Evolutionary conservation across 2,113 vertebrate genomes (phyloP), one percentile per base, ranked within the genome.

Genomic region (Pitta sordida): DNA sequence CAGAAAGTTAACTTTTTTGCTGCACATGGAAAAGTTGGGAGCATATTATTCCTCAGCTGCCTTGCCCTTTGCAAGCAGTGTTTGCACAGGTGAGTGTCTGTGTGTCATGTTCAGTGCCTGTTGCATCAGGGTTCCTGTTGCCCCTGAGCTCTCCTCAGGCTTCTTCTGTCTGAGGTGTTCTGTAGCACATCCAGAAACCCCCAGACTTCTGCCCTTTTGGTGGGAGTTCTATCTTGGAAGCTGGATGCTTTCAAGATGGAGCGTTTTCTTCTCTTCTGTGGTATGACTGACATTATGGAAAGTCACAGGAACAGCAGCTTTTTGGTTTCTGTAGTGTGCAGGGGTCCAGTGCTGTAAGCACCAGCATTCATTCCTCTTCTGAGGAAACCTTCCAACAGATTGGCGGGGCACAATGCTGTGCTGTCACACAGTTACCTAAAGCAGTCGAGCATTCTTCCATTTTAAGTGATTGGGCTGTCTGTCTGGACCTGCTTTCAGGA

Each of bases 401-500:
- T 23, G 76, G 12, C 43, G 63, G 85, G 46, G 29, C 13, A 0
- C 10, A 32, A 1, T 18, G 59, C 58, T 3, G 18, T 70, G 36
- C 36, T 62, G 23, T 44, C 6, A 2, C 14, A 9, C 4, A 3
- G 4, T n/a, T 23, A 70, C 48, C 34, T n/a, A 5, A 58, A 65
- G 39, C 10, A 34, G 27, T 27, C 55, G 23, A 41, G 32, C 11
- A 2, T 49, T 67, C 51, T 52, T 81, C 30, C 7, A 2, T 69
- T 58, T 59, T 58, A 44, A 63, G 22, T n/a, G 39, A 26, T 3
- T 29, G 43, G 41, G 26, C 32, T 51, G 3, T 79, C 49, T 32
- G 29, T 52, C 53, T 0, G 2, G 44, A 67, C 21, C 48, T 70
- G 39, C 3, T 1, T 62, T 77, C 0, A 0, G 11, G 16, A 55